Base-by-base conservation (phyloP, 2,113 vertebrate genomes). In the Sciurus niger region DNA sequence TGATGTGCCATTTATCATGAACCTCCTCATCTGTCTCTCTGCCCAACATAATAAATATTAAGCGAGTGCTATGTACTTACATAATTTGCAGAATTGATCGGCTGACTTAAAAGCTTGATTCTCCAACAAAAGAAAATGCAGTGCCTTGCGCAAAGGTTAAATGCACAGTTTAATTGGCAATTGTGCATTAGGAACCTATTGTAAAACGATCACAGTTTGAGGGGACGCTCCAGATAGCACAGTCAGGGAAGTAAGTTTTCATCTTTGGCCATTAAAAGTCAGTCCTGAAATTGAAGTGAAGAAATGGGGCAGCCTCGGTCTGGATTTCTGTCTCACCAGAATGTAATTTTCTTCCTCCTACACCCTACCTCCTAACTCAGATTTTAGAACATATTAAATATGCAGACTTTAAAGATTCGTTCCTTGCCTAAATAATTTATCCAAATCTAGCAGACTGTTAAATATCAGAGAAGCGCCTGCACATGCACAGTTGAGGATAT, bases 81-180 rank as follows among this genome's bases (percentile, higher is more conserved):
- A 60, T 90, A 97, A 98, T 98, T 96, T 96, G 96, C 96, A 96
- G 97, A 98, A 98, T 96, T 95, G 83, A 97, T 98, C 60, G 46
- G 88, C 90, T 86, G 80, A 95, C 95, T 96, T 96, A 70, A 78
- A 97, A 97, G 88, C 97, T 93, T 97, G 91, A 96, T 92, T 97
- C 96, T 88, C 89, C 92, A 96, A 94, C 97, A 97, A 96, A 97
- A 84, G 97, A 98, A 97, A 98, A 76, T 48, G 86, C 95, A 97
- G 94, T 85, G 95, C 95, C 94, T 96, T 93, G 93, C 93, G 68
- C 91, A 97, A 96, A 98, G 97, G 98, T 97, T 98, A 98, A 98
- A 88, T 90, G 95, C 30, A 28, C 80, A 2, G 60, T 86, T 98
- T 98, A 98, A 97, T 97, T 97, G 97, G 91, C 86, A 89, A 53